Evolutionary conservation across 2,888 invertebrate genomes (phyloP).

Genomic region (Aphrophora alni): DNA sequence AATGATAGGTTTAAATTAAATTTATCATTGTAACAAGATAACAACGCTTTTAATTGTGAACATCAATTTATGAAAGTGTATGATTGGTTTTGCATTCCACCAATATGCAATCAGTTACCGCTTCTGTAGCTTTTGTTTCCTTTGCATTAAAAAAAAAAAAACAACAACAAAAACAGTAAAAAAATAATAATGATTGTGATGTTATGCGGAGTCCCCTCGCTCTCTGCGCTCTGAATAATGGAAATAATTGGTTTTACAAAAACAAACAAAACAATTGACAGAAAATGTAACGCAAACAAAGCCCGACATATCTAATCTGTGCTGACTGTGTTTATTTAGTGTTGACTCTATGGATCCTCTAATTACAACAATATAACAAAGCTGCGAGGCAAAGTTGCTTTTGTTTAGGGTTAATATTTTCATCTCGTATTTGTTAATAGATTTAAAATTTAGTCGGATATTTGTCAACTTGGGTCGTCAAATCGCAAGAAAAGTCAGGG

Average conservation of each 20-base stretch:
- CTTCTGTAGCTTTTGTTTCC: neutral
- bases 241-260: neutral
- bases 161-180: neutral
- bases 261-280: constrained; percentile 5
- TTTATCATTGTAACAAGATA: too few relatives aligned
- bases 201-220: neutral
- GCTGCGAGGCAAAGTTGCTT: too few relatives aligned
- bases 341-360: neutral
- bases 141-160: neutral
- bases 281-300: neutral
- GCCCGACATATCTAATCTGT: neutral
- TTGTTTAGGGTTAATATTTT: too few relatives aligned
- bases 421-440: too few relatives aligned
- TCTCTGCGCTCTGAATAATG: neutral
- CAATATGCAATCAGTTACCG: neutral
- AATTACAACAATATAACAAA: neutral
- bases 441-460: too few relatives aligned
- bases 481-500: too few relatives aligned
- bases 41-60: neutral
- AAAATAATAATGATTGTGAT: neutral
- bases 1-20: too few relatives aligned
- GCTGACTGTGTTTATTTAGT: neutral
- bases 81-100: neutral
- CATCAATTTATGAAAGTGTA: neutral
- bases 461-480: too few relatives aligned